Conservation (phyloP, 2,888 invertebrate genomes). For the Rhamnusium bicolor region DNA sequence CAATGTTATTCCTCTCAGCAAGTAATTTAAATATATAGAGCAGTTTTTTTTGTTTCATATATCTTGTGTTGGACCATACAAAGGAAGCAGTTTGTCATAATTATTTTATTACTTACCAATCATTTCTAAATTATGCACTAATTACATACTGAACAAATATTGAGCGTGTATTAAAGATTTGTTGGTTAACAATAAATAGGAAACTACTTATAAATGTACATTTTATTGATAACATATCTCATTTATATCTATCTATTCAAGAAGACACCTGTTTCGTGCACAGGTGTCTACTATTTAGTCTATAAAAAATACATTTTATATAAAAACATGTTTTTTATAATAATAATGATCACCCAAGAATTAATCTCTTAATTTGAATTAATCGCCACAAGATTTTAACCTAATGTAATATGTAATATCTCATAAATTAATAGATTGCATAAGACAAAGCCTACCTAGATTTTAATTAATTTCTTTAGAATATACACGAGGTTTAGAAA, state of each 20-base stretch:
- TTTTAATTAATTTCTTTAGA: too few relatives aligned
- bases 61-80: too few relatives aligned
- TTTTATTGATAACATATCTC: conserved; percentile 12
- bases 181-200: background rate
- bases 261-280: conserved; percentile 15
- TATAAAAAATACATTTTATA: background rate
- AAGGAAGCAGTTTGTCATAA: too few relatives aligned
- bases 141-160: background rate
- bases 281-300: background rate
- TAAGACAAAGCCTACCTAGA: too few relatives aligned
- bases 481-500: too few relatives aligned
- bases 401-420: too few relatives aligned
- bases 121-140: conserved; percentile 4
- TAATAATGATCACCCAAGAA: background rate
- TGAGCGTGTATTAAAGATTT: background rate
- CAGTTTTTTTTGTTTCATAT: too few relatives aligned
- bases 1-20: too few relatives aligned
- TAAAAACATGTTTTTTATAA: background rate
- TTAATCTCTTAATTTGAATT: too few relatives aligned
- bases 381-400: too few relatives aligned
- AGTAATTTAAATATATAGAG: too few relatives aligned
- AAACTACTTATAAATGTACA: background rate
- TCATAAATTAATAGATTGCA: too few relatives aligned
- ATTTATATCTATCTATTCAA: conserved; percentile 5
- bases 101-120: conserved; percentile 3